Base-by-base conservation (phyloP, 2,888 invertebrate genomes). In the Drosophila hawaiiensis region DNA sequence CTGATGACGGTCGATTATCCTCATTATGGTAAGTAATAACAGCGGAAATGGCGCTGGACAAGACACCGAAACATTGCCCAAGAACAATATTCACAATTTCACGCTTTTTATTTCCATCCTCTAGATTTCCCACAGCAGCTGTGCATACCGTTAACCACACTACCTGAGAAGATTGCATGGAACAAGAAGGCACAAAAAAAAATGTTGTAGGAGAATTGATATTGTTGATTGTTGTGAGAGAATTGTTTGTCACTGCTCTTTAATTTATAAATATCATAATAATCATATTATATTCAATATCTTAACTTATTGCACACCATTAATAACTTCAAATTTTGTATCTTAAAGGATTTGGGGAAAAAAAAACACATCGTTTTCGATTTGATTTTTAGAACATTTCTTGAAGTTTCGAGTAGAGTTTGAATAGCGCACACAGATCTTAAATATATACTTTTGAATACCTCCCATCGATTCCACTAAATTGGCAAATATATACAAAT, bases 21-120 rank as follows among this genome's bases (percentile, higher is more conserved):
- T 95, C 95, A 93, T 96, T 97, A 94, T 98, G 97, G 94, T 97
- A 97, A 33, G 96, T 96, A 84, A 97, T 96, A 74, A 97, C 97
- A 35, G 97, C 96, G 12, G 99, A 99, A 91, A 99, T 96, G 62
- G 98, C 97, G 76, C 98, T 96, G 64, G 98, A 97, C 82, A 99
- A 94, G 87, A 99, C 96, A 91, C 98, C 97, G 94, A 99, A 99
- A 94, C 98, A 98, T 95, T 97, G 97, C 75, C 98, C 94, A 68
- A 97, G 97, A 33, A 97, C 96, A 82, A 95, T 95, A 90, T 96
- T 95, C 94, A 98, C 98, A 72, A 98, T 94, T 91, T 95, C 95
- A 84, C 96, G 96, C 93, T 98, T 98, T 91, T 96, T 95, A 39
- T 95, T 94, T 55, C 97, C 96, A 83, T 97, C 96, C 35, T 97